Evolutionary conservation across 2,113 vertebrate genomes (phyloP).

Genomic region (Chloebia gouldiae): DNA sequence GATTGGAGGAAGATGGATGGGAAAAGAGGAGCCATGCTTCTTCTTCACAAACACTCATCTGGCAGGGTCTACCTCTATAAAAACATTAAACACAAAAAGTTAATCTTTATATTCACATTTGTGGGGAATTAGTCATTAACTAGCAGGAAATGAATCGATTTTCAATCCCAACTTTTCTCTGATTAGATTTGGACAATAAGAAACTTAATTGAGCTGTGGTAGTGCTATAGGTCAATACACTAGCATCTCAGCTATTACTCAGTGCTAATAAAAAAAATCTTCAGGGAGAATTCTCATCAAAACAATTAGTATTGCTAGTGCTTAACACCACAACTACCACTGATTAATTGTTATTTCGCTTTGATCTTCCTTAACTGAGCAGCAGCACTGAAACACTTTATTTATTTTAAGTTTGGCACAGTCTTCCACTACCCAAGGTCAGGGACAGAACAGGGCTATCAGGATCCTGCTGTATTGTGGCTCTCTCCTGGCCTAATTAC

Average conservation of each 20-base stretch:
- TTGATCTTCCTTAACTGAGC: slow-evolving; percentile 20
- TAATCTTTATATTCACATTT: slow-evolving; percentile 48
- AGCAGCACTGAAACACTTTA: neutral
- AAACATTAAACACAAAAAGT: slow-evolving; percentile 13
- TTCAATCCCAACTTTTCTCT: slow-evolving; percentile 63
- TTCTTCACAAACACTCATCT: neutral
- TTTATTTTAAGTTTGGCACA: slow-evolving; percentile 31
- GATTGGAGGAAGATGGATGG: neutral
- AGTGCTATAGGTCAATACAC: slow-evolving; percentile 21
- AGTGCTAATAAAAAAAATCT: slow-evolving; percentile 4
- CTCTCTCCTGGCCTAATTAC: slow-evolving; percentile 12
- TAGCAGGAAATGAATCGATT: slow-evolving; percentile 70
- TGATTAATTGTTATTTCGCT: slow-evolving; percentile 14
- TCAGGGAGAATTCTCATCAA: neutral
- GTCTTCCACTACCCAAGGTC: slow-evolving; percentile 12
- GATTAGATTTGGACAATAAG: slow-evolving; percentile 68
- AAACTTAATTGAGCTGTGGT: slow-evolving; percentile 34
- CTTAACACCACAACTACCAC: neutral
- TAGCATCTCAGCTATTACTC: slow-evolving; percentile 18
- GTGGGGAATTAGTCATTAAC: slow-evolving; percentile 54
- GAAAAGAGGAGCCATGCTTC: neutral
- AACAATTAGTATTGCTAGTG: slow-evolving; percentile 41
- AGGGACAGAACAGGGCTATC: neutral
- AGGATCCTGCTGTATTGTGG: neutral
- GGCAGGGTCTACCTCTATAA: slow-evolving; percentile 11